Percentiles rank a stretch among this genome's conserved stretches.
Evolutionary conservation across 2,888 invertebrate species (phyloP).

Genomic region (Heliconius sara): DNA sequence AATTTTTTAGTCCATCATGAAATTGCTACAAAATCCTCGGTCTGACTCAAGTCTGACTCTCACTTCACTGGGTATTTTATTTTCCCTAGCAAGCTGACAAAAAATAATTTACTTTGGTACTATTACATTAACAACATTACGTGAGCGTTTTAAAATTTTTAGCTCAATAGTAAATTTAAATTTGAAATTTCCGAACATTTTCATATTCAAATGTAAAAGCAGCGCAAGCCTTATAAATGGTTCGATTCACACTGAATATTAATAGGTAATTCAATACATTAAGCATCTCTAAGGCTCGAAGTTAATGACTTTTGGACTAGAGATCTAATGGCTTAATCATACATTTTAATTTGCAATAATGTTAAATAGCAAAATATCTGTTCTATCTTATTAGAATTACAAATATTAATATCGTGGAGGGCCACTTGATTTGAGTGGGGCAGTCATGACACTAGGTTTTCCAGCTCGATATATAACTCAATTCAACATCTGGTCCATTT

Average conservation of each 20-base stretch:
- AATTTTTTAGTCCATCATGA: too few species aligned
- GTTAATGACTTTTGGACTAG: background rate
- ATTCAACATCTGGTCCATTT: too few species aligned
- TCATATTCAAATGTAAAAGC: conserved; percentile 18
- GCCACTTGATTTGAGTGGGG: too few species aligned
- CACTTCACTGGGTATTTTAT: background rate
- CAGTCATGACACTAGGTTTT: too few species aligned
- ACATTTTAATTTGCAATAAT: background rate
- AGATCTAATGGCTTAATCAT: background rate
- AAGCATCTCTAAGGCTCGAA: background rate
- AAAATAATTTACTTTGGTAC: background rate
- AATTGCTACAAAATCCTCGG: too few species aligned
- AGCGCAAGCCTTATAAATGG: conserved; percentile 19
- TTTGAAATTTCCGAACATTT: conserved; percentile 21
- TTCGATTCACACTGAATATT: conserved; percentile 20
- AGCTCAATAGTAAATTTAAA: conserved; percentile 23
- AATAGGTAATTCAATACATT: conserved; percentile 27
- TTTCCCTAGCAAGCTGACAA: background rate
- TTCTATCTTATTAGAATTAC: background rate
- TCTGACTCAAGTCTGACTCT: too few species aligned
- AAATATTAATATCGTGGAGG: background rate
- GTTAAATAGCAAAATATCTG: background rate
- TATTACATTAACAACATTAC: background rate
- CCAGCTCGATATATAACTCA: too few species aligned
- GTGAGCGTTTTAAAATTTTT: conserved; percentile 1